Conservation (phyloP, 2,797 vertebrate genomes). For the Helicolenus hilgendorfi region DNA sequence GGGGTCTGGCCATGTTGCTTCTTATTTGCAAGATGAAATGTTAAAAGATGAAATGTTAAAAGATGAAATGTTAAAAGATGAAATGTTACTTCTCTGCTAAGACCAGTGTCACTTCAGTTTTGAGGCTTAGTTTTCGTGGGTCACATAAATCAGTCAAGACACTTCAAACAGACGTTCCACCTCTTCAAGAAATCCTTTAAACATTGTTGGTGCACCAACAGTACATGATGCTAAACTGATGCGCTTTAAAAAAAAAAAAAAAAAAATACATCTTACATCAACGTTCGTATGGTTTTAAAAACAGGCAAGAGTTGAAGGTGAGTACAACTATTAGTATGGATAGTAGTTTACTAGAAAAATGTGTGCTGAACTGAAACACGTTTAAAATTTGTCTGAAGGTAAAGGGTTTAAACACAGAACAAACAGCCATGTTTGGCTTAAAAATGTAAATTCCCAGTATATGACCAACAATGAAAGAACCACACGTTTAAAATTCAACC, state of each 20-base stretch:
- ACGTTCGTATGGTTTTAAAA: slow-evolving; percentile 49
- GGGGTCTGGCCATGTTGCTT: background rate
- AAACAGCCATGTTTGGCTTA: background rate
- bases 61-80: slow-evolving; percentile 4
- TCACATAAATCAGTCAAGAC: slow-evolving; percentile 24
- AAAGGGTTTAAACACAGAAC: slow-evolving; percentile 10
- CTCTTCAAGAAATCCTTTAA: background rate
- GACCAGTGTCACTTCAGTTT: slow-evolving; percentile 5
- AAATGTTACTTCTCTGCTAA: background rate
- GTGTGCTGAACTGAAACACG: background rate
- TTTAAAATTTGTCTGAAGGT: background rate
- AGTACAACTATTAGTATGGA: background rate
- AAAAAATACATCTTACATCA: background rate
- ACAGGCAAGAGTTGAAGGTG: background rate
- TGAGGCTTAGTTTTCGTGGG: background rate
- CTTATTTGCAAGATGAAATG: background rate
- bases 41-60: slow-evolving; percentile 17
- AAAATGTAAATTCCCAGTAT: background rate
- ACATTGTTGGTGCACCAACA: background rate
- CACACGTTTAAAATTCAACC: background rate
- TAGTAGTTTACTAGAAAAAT: background rate
- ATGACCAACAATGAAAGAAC: background rate
- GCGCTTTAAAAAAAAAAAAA: background rate
- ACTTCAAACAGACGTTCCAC: background rate
- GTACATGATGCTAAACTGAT: background rate